Evolutionary conservation across 2,888 invertebrate genomes (phyloP).

Genomic region (Papilio gigon): DNA sequence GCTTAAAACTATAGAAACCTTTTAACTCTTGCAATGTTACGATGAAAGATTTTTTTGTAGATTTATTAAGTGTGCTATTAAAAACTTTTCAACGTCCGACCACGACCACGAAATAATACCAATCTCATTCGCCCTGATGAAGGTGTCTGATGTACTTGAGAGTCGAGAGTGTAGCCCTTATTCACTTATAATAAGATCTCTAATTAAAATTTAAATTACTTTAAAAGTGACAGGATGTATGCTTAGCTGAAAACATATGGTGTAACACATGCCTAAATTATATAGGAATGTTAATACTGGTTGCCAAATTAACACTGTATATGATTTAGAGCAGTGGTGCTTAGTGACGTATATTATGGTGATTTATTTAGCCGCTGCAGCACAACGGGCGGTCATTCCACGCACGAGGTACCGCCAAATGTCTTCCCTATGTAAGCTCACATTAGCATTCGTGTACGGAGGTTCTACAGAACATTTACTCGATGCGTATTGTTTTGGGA

Average conservation of each 20-base stretch:
- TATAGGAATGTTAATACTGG: conserved; percentile 42
- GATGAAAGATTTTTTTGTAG: not conserved
- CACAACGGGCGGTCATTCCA: conserved; percentile 31
- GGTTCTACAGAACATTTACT: not conserved
- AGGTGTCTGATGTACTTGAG: too few species aligned
- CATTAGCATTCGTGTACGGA: not conserved
- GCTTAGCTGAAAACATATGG: too few species aligned
- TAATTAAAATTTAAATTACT: too few species aligned
- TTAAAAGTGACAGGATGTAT: too few species aligned
- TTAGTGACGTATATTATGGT: conserved; percentile 21
- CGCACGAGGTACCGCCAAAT: not conserved
- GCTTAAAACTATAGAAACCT: not conserved
- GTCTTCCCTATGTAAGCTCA: conserved; percentile 1
- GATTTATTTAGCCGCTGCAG: conserved; percentile 32
- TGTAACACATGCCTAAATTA: conserved; percentile 8
- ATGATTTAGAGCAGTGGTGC: conserved; percentile 34
- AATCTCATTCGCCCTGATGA: too few species aligned
- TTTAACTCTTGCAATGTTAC: conserved; percentile 1
- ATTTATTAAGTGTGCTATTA: not conserved
- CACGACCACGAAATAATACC: too few species aligned
- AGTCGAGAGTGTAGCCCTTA: too few species aligned
- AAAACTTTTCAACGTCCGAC: too few species aligned
- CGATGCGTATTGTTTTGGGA: not conserved
- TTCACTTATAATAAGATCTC: too few species aligned
- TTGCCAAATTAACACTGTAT: conserved; percentile 34